Evolutionary conservation across 2,888 invertebrate genomes (phyloP).

Genomic region (Pollenia angustigena): DNA sequence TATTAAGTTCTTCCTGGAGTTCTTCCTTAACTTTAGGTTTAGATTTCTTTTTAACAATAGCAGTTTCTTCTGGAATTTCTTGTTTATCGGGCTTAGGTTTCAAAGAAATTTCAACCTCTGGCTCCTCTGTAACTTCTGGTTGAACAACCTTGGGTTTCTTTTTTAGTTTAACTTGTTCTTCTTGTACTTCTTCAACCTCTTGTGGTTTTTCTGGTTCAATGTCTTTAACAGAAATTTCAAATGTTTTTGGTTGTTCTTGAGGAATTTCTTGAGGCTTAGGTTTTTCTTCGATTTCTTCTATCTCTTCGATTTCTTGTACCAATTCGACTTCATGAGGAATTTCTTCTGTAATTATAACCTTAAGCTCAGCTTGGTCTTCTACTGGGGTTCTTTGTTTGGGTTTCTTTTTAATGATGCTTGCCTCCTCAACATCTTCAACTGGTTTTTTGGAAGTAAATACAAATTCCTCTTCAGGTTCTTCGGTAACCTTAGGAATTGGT

Average conservation of each 20-base stretch:
- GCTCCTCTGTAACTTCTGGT: slow-evolving; percentile 75
- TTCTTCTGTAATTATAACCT: slow-evolving; percentile 80
- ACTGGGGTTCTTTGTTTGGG: slow-evolving; percentile 76
- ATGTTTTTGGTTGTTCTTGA: slow-evolving; percentile 63
- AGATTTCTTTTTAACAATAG: slow-evolving; percentile 74
- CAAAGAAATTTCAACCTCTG: slow-evolving; percentile 78
- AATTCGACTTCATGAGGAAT: slow-evolving; percentile 75
- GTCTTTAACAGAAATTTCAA: slow-evolving; percentile 57
- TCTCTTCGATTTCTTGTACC: slow-evolving; percentile 79
- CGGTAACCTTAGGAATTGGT: slow-evolving; percentile 76
- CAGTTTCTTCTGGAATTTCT: slow-evolving; percentile 76
- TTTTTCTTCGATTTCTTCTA: slow-evolving; percentile 75
- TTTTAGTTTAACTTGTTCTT: slow-evolving; percentile 65
- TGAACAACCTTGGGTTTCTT: slow-evolving; percentile 74
- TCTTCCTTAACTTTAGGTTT: slow-evolving; percentile 69
- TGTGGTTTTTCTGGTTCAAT: slow-evolving; percentile 49
- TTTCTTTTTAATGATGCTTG: slow-evolving; percentile 79
- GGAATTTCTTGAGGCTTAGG: slow-evolving; percentile 60
- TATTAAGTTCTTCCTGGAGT: slow-evolving; percentile 73
- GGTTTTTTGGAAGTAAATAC: slow-evolving; percentile 76
- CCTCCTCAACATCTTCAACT: slow-evolving; percentile 79
- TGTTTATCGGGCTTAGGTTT: slow-evolving; percentile 77
- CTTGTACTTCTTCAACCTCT: slow-evolving; percentile 70
- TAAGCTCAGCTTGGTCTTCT: slow-evolving; percentile 80
- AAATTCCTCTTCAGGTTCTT: slow-evolving; percentile 81